Percentiles rank a stretch among this genome's conserved stretches.
These are phyloP conservation scores for Oscheius myriophilus DNA, from an alignment of 2,888 invertebrate genomes.

Conservation along the genomic window DNA sequence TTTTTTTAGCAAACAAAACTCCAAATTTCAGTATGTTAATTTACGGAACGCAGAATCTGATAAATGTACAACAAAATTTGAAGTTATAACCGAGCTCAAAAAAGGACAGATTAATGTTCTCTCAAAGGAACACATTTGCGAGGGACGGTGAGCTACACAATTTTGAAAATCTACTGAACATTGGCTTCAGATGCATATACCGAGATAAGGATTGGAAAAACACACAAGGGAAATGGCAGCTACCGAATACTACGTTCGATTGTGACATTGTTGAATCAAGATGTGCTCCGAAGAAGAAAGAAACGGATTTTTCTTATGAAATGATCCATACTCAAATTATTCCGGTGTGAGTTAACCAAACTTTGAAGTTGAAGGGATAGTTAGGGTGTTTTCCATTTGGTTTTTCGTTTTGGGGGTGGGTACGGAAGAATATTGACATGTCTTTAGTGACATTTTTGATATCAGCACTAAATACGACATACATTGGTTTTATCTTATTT, in stretches of 20 bases:
- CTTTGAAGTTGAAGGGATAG: too few species aligned
- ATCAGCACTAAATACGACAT: too few species aligned
- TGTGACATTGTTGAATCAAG: slow-evolving; percentile 44
- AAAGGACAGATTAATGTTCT: slow-evolving; percentile 2
- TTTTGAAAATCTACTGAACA: neutral
- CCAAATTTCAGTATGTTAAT: slow-evolving; percentile 18
- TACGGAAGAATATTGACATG: too few species aligned
- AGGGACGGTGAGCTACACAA: slow-evolving; percentile 14
- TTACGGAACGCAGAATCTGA: neutral
- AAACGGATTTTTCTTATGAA: slow-evolving; percentile 30
- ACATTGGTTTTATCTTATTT: too few species aligned
- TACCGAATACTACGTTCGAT: slow-evolving; percentile 8
- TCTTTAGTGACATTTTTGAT: too few species aligned
- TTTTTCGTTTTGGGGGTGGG: too few species aligned
- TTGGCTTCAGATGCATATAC: slow-evolving; percentile 14
- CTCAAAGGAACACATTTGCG: slow-evolving; percentile 17
- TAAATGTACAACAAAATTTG: slow-evolving; percentile 13
- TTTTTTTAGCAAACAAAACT: neutral
- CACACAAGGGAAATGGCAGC: neutral
- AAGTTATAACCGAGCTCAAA: slow-evolving; percentile 16
- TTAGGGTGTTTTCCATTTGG: too few species aligned
- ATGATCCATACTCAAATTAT: slow-evolving; percentile 42
- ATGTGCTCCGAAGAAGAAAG: slow-evolving; percentile 27
- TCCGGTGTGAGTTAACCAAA: slow-evolving; percentile 29
- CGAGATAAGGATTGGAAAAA: slow-evolving; percentile 5